These are phyloP conservation scores for Baryphthengus martii DNA, from an alignment of 2,113 vertebrate genomes.

Conservation along the genomic window DNA sequence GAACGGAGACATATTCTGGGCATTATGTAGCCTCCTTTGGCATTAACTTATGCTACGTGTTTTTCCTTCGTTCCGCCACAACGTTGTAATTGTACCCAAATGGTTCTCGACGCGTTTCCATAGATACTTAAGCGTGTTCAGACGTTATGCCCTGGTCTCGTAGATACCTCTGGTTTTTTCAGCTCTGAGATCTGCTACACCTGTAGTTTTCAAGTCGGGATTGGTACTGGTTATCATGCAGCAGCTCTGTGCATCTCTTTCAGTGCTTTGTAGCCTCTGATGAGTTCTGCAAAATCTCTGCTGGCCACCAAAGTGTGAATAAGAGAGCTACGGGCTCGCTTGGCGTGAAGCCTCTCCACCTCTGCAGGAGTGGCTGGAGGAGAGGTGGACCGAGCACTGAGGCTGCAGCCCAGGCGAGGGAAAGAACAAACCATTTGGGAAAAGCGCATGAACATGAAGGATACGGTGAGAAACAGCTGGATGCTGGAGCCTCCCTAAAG, in stretches of 20 bases:
- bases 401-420: background rate
- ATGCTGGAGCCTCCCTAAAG: background rate
- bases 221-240: background rate
- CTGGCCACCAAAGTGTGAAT: background rate
- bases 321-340: background rate
- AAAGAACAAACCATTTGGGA: background rate
- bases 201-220: background rate
- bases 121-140: slow-evolving; percentile 8
- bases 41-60: background rate
- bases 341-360: background rate
- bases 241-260: background rate
- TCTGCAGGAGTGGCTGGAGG: background rate
- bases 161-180: background rate
- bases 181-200: background rate
- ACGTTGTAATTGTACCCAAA: slow-evolving; percentile 12
- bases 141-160: background rate
- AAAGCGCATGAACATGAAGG: background rate
- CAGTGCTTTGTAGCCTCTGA: background rate
- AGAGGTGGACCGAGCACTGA: too few species aligned
- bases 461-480: background rate
- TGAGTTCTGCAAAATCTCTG: background rate
- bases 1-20: slow-evolving; percentile 40
- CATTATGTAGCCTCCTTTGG: slow-evolving; percentile 47
- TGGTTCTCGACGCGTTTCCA: background rate
- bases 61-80: slow-evolving; percentile 39